Evolutionary conservation across 30 jellyfish, hydroid and myxozoan species (phyloP), one percentile per base, ranked within the genome.

Genomic region (Pelagia noctiluca): DNA sequence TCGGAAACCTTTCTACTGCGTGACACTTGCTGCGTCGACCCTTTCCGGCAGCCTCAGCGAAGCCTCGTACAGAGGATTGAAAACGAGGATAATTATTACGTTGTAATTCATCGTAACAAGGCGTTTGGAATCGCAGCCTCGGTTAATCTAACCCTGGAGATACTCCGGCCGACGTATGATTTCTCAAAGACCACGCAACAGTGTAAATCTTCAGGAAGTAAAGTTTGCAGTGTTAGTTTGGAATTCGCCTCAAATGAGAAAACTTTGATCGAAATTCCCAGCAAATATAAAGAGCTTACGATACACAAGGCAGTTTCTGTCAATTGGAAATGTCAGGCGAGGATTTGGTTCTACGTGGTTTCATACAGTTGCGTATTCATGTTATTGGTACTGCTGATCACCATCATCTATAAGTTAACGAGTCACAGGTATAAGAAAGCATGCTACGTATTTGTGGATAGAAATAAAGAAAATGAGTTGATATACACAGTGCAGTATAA

Each of bases 251-350:
- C 92, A 34, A 30, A 38, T 24, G 93, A 90, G 50, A 53, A 37
- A 68, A 57, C 81, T 0, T 76, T 95, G 0, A 53, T 90, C 7
- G 97, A 90, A 70, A 31, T 82, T 7, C 96, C 91, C 8, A 19
- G 35, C 25, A 11, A 54, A 1, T 11, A 37, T 19, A 63, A 63
- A 24, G 62, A 33, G 46, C 24, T 35, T 1, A 68, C 68, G 24
- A 75, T 89, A 34, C 75, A 94, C 2, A 73, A 35, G 24, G 94
- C 50, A 64, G 61, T 13, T 18, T 64, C 54, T 13, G 78, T 82
- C n/a, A 38, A 35, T n/a, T 74, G 92, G 95, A 67, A 89, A 75
- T 89, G 97, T 65, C 53, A 82, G 21, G 95, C 89, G 8, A 62
- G 97, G 25, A 35, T 82, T 11, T 80, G 91, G 91, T 84, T 89